A percentile compares a stretch with the other conserved stretches of the same genome.
phyloP scores from a whole-genome alignment of 2,113 vertebrate genomes.

The Willisornis vidua region DNA sequence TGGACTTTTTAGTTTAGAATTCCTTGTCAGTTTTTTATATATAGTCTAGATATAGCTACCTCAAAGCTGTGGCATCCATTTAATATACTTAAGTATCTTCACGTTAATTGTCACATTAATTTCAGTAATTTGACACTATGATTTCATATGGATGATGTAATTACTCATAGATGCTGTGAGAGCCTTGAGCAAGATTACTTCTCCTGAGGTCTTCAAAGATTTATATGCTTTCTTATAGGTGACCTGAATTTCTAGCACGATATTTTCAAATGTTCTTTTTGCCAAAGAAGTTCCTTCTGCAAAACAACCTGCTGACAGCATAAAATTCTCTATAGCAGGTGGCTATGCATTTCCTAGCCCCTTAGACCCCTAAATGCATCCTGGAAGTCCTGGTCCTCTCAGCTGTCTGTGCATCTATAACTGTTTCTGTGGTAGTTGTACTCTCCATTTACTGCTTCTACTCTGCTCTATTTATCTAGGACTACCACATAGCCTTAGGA shows the following conservation, averaged over 20 bases:
- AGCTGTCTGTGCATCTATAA: background rate
- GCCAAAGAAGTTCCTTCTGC: background rate
- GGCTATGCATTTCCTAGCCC: background rate
- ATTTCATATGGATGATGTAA: background rate
- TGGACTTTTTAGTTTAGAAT: background rate
- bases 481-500: background rate
- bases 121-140: background rate
- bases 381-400: background rate
- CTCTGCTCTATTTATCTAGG: background rate
- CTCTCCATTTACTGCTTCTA: background rate
- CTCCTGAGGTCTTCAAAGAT: background rate
- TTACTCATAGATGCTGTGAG: background rate
- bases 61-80: background rate
- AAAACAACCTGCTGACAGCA: background rate
- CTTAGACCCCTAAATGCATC: background rate
- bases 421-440: background rate
- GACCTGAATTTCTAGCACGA: background rate
- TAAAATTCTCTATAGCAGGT: background rate
- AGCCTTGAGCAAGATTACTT: background rate
- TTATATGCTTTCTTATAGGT: background rate
- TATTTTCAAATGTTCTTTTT: background rate
- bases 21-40: background rate
- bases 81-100: background rate
- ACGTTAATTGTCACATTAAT: background rate
- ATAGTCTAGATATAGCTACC: background rate